Evolutionary conservation across 2,888 invertebrate species (phyloP), one percentile per base, ranked within the genome.

Genomic region (Oscheius sp.): DNA sequence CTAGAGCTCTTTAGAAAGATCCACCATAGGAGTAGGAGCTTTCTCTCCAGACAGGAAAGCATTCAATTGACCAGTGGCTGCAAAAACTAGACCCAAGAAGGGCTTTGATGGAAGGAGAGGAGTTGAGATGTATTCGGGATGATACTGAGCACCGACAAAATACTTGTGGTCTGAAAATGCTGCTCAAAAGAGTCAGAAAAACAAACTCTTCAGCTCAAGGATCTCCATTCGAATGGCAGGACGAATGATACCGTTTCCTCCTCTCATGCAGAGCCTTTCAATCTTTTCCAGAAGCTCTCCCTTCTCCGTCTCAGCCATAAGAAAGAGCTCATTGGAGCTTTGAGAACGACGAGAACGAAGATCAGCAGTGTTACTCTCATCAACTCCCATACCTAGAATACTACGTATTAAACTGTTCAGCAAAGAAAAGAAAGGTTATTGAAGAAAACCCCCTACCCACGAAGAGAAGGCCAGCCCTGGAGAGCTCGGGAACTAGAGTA

Each of bases 121-220:
- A 47, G 78, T 75, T 5, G 84, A 82, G 9, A 85, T 78, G 70
- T 97, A 98, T 87, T 99, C 98, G 0, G 98, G 98, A 88, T 99
- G 98, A 88, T 92, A 99, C 88, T 98, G 98, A 1, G 95, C 95
- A 0, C 93, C 93, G 4, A 96, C 92, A 86, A 92, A 99, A 87
- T 92, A 98, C 0, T 92, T 93, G 88, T 99, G 97, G 61, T 89
- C 90, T 87, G 82, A 20, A 81, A 79, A 17, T 12, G 22, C 8
- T 33, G 26, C 32, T 56, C 8, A 24, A 24, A 12, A 2, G 3
- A 20, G 24, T 14, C 12, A 22, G 12, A 22, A 24, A 47, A 12
- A 2, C 22, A 69, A 72, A 87, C 88, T 87, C 63, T 91, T 90
- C 17, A 97, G 88, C 84, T 94, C 92, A 54, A 94, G 90, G 33